A percentile compares a stretch with the other conserved stretches of the same genome.
These are phyloP conservation scores for Rhagonycha fulva DNA, from an alignment of 2,888 invertebrate species.

Conservation along the genomic window DNA sequence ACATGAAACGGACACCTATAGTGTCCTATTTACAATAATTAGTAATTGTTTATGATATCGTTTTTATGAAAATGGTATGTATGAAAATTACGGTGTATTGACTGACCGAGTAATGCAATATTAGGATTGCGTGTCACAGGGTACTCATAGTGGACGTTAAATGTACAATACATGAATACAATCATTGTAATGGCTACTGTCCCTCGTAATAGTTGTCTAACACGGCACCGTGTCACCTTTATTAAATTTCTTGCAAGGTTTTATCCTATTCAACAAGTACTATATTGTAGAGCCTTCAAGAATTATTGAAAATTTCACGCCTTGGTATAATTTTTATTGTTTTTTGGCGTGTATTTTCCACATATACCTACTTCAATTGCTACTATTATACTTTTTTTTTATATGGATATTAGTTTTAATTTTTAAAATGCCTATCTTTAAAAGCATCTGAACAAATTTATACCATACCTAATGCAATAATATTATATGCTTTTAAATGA, in stretches of 20 bases:
- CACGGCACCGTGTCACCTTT: slow-evolving; percentile 31
- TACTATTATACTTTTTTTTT: not conserved
- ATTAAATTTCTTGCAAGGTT: slow-evolving; percentile 21
- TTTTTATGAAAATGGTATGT: slow-evolving; percentile 22
- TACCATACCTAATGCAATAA: not conserved
- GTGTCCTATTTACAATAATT: slow-evolving; percentile 7
- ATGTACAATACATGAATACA: slow-evolving; percentile 31
- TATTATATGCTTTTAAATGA: not conserved
- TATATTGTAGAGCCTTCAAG: slow-evolving; percentile 3
- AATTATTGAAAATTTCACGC: slow-evolving; percentile 26
- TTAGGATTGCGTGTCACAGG: slow-evolving; percentile 34
- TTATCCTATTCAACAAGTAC: slow-evolving; percentile 29
- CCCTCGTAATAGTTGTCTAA: slow-evolving; percentile 24
- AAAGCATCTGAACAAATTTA: not conserved
- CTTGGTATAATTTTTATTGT: slow-evolving; percentile 19
- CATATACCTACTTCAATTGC: not conserved
- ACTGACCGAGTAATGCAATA: slow-evolving; percentile 33
- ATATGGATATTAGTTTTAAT: not conserved
- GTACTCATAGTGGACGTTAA: slow-evolving; percentile 21
- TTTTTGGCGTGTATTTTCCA: slow-evolving; percentile 9
- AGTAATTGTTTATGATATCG: slow-evolving; percentile 13
- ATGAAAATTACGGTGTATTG: slow-evolving; percentile 37
- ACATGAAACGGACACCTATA: not conserved
- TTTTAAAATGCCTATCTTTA: not conserved
- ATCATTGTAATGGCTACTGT: slow-evolving; percentile 32